phyloP scores from a whole-genome alignment of 1,140 invertebrate genomes.

The Trinorchestia longiramus region DNA sequence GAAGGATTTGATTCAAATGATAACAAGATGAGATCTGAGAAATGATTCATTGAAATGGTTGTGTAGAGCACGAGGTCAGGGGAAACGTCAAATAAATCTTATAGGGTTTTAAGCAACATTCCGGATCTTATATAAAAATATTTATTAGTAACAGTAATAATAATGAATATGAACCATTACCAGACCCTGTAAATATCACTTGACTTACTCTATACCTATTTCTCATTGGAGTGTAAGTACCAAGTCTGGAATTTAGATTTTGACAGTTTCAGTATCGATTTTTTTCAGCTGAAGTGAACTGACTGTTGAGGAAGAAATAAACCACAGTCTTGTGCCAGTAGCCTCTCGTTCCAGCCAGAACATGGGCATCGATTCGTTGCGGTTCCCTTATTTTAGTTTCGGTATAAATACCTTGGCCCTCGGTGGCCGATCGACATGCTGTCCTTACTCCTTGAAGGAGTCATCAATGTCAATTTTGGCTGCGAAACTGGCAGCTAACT shows the following conservation, averaged over 20 bases:
- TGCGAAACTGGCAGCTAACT: constrained; percentile 34
- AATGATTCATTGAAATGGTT: no score
- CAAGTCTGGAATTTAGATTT: not conserved
- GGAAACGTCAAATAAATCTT: no score
- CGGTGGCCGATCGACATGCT: constrained; percentile 22
- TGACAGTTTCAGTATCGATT: not conserved
- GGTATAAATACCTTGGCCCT: not conserved
- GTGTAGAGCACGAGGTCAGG: no score
- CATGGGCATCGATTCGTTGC: not conserved
- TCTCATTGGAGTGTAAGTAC: no score
- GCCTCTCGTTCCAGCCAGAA: not conserved
- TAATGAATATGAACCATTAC: no score
- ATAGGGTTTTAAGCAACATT: no score
- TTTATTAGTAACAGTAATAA: no score
- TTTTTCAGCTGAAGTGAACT: not conserved
- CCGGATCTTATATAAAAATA: no score
- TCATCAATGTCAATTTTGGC: constrained; percentile 42
- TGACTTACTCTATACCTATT: not conserved
- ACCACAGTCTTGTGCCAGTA: not conserved
- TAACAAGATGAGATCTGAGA: no score
- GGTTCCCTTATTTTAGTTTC: not conserved
- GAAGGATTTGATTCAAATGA: no score
- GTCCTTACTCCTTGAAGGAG: not conserved
- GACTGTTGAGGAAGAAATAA: not conserved
- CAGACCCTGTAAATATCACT: not conserved